These are phyloP conservation scores for Lycopodina hypogea DNA, from an alignment of 37 sponge, comb jelly and placozoan species.

Conservation along the genomic window DNA sequence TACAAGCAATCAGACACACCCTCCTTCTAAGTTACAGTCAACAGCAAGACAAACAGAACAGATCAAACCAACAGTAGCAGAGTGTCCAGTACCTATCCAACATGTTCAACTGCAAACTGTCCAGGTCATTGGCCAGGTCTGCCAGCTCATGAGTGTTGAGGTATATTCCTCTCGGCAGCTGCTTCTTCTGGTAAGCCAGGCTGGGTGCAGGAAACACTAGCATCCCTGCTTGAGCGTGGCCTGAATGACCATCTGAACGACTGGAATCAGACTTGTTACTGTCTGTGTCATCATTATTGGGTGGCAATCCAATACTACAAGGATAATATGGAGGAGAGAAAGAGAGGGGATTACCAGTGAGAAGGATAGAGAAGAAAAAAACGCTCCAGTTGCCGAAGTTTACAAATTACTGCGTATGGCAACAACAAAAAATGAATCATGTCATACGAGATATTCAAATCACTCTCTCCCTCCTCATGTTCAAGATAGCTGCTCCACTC, in stretches of 20 bases:
- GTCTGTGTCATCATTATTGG: constrained; percentile 48
- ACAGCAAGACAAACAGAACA: too few relatives aligned
- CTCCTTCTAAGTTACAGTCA: too few relatives aligned
- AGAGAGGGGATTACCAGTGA: not conserved
- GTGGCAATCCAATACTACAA: constrained; percentile 37
- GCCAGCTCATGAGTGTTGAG: constrained; percentile 40
- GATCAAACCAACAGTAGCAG: too few relatives aligned
- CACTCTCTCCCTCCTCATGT: not conserved
- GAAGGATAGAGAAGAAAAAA: not conserved
- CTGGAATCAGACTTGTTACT: constrained; percentile 33
- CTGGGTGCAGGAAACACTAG: not conserved
- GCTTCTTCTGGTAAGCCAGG: constrained; percentile 41
- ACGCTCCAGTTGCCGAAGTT: too few relatives aligned
- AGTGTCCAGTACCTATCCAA: constrained; percentile 2
- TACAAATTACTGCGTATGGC: too few relatives aligned
- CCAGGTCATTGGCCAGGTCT: not conserved
- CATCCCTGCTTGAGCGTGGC: not conserved
- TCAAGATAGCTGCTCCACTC: too few relatives aligned
- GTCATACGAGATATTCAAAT: too few relatives aligned
- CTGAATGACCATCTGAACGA: constrained; percentile 12
- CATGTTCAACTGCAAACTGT: not conserved
- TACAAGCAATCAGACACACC: too few relatives aligned
- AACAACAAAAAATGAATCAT: too few relatives aligned
- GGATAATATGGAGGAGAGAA: not conserved
- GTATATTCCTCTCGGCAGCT: constrained; percentile 49